Evolutionary conservation across 2,888 invertebrate genomes (phyloP).

Genomic region (Hirtodrosophila histrioides): DNA sequence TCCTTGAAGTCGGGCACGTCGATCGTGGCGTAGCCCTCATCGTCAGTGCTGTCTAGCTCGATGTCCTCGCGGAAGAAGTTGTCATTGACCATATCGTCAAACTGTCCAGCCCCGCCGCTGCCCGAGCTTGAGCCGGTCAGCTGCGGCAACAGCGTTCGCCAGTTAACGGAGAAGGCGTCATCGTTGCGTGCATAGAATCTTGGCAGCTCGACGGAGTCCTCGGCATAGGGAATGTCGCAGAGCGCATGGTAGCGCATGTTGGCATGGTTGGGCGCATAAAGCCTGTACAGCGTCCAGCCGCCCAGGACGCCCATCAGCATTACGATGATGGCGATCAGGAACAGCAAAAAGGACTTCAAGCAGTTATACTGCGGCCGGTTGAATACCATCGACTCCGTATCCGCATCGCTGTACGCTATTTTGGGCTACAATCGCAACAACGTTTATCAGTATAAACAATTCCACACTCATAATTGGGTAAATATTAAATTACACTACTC

Average conservation of each 20-base stretch:
- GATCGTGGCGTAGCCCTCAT: constrained; percentile 92
- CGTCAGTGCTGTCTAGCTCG: constrained; percentile 89
- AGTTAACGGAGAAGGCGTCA: constrained; percentile 79
- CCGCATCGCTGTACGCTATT: constrained; percentile 77
- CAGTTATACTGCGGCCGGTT: constrained; percentile 85
- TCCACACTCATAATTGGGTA: no score
- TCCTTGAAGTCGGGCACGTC: constrained; percentile 93
- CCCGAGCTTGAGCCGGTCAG: constrained; percentile 38
- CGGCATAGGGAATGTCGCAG: constrained; percentile 83
- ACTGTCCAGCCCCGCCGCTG: constrained; percentile 20
- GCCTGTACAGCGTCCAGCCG: constrained; percentile 91
- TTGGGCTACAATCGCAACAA: constrained; percentile 52
- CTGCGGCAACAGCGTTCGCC: constrained; percentile 71
- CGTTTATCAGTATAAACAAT: no score
- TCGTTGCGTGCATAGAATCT: constrained; percentile 78
- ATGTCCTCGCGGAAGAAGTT: constrained; percentile 91
- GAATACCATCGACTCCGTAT: constrained; percentile 84
- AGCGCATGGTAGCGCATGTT: constrained; percentile 84
- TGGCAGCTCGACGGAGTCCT: constrained; percentile 72
- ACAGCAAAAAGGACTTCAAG: constrained; percentile 88
- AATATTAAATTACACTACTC: no score
- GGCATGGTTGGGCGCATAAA: constrained; percentile 87
- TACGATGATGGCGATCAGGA: constrained; percentile 89
- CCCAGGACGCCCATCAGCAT: constrained; percentile 89
- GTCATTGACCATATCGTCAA: constrained; percentile 68